Evolutionary conservation across 2,113 vertebrate species (phyloP), one percentile per base, ranked within the genome.

Genomic region (Neopipo cinnamomea): DNA sequence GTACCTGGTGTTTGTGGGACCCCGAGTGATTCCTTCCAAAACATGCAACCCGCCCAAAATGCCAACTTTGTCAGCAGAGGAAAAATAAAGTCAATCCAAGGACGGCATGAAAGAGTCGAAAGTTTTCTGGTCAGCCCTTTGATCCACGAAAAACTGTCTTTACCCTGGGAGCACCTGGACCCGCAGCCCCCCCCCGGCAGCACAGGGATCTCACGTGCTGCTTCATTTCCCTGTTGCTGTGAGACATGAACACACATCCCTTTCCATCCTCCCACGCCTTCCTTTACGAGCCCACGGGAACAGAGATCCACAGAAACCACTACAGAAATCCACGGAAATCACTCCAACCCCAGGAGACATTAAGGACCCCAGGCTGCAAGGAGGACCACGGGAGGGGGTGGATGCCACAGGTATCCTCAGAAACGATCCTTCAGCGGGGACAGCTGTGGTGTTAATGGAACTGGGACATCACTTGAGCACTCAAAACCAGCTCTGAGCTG

Each of bases 371-470:
- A 11, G 35, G 63, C 6, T 56, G 13, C 72, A 28, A 22, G 1
- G 22, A 61, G 59, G 59, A 23, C 25, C 13, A 17, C 0, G 8
- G 23, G 33, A 80, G 3, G 8, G 7, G 6, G 66, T 0, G 9
- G 24, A 66, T 16, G 71, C 9, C 30, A 23, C 27, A 49, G 39
- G 41, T 11, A 33, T 21, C n/a, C 50, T 22, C 12, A 22, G 14
- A 62, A 88, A 22, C 12, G 1, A 35, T 4, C n/a, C 31, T 53
- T 53, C 22, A 13, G 27, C 1, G 0, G 1, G 5, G 37, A 52
- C 9, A 21, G 12, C 6, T 37, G 13, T 5, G 18, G 28, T 16
- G 12, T n/a, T n/a, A 17, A 11, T 15, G 39, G 80, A 44, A 24
- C 31, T 10, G 14, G 25, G 44, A 13, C 21, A 41, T 33, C 59